Percentiles rank a stretch among this genome's conserved stretches.
Evolutionary conservation across 1,140 invertebrate species (phyloP).

Genomic region (Muscidifurax raptorellus): DNA sequence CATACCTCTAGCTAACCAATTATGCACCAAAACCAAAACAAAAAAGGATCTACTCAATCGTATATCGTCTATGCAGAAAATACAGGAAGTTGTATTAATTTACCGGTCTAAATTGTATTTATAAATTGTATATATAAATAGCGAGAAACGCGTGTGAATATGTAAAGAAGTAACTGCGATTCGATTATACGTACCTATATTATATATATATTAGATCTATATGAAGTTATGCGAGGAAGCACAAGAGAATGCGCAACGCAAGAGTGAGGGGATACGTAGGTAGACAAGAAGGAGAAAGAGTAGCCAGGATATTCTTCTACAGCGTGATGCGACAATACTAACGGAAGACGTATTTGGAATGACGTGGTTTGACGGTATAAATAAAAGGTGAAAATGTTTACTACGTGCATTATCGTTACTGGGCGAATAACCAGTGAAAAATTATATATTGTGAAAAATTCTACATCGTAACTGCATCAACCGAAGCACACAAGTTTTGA

Average conservation of each 20-base stretch:
- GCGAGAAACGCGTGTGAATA: slow-evolving; percentile 27
- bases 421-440: neutral
- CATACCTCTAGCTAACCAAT: neutral
- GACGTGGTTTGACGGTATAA: neutral
- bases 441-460: neutral
- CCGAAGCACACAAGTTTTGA: neutral
- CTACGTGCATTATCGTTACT: neutral
- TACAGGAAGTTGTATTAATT: neutral
- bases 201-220: neutral
- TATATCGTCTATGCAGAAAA: neutral
- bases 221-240: neutral
- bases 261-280: too few species aligned
- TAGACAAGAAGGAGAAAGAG: neutral
- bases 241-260: neutral
- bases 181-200: neutral
- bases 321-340: slow-evolving; percentile 8
- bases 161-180: slow-evolving; percentile 26
- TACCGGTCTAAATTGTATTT: neutral
- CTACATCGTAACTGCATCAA: neutral
- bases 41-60: neutral
- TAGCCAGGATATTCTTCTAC: slow-evolving; percentile 17
- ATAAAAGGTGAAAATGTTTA: neutral
- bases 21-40: neutral
- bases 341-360: neutral
- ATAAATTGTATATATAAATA: slow-evolving; percentile 36